Conservation (phyloP, 2,888 invertebrate genomes). For the Balanococcus diminutus region DNA sequence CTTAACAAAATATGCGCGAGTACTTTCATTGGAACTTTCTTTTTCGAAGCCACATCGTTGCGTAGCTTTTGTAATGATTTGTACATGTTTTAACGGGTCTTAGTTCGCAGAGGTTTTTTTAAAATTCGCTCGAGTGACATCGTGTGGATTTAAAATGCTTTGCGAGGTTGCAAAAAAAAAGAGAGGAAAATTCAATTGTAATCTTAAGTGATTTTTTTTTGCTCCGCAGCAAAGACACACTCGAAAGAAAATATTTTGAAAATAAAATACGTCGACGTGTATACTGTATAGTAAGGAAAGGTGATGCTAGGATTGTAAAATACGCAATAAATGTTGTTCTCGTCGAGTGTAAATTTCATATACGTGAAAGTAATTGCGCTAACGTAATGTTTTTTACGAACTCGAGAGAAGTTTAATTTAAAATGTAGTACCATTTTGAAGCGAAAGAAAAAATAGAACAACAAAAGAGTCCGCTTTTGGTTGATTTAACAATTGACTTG, state of each 20-base stretch:
- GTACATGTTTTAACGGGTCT: background rate
- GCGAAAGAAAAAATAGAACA: background rate
- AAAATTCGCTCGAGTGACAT: background rate
- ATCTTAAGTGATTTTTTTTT: background rate
- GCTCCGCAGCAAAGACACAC: background rate
- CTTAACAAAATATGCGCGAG: background rate
- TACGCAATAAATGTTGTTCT: background rate
- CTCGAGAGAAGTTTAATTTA: background rate
- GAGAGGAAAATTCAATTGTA: background rate
- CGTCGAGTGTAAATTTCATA: slow-evolving; percentile 19
- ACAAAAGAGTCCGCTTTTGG: background rate
- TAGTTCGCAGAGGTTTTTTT: background rate
- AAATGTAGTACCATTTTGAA: background rate
- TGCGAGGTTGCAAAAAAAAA: background rate
- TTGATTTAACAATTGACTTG: background rate
- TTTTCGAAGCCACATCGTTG: background rate
- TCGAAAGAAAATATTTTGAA: background rate
- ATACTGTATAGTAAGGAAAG: background rate
- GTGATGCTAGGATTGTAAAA: background rate
- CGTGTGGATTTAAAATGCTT: background rate
- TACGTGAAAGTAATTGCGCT: slow-evolving; percentile 14
- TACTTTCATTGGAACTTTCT: background rate
- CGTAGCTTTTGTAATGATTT: background rate
- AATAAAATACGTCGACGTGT: background rate
- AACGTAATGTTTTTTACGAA: background rate